Base-by-base conservation (phyloP, 1,140 invertebrate species). In the Saccostrea cuccullata region DNA sequence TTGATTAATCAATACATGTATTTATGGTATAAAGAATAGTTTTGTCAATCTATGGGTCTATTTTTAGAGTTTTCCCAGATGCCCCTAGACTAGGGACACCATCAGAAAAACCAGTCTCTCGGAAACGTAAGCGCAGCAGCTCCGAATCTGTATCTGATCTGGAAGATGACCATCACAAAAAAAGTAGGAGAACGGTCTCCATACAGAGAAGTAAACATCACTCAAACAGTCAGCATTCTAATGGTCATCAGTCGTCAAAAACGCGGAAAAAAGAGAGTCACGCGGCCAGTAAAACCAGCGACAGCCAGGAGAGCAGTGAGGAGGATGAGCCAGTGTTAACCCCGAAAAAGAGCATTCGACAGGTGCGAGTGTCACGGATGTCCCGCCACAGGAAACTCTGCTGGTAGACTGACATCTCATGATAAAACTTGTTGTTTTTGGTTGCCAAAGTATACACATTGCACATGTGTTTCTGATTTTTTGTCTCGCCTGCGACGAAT, bases 1-100 rank as follows among this genome's bases (percentile, higher is more conserved):
- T 47, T 47, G 5, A 47, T 47, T 47, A 8, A 47, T 47, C 47
- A 47, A 47, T 47, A 36, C 30, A 36, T 36, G 30, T 36, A 47
- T 47, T 47, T 47, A 47, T 47, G 47, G 47, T 47, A 47, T 47
- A 47, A 47, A 47, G 1, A 5, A 47, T 47, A 9, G 5, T 47
- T 6, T 47, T 47, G 6, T 8, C 47, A 47, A 47, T 5, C 47
- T 5, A 47, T 47, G 12, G 11, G 2, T 84, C 15, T 85, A 77
- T 88, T 88, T 67, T 86, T 89, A 93, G 93, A 58, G 92, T 93
- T 12, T 90, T 89, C 70, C 92, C 92, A 90, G 92, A 93, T 92
- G 93, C 93, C 40, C 93, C 93, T 55, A 87, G 93, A 64, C 82
- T 93, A 36, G 88, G 90, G 17, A 85, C 92, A n/a, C 30, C 64